Base-by-base conservation (phyloP, 1,140 invertebrate species). In the Chironomus tepperi region DNA sequence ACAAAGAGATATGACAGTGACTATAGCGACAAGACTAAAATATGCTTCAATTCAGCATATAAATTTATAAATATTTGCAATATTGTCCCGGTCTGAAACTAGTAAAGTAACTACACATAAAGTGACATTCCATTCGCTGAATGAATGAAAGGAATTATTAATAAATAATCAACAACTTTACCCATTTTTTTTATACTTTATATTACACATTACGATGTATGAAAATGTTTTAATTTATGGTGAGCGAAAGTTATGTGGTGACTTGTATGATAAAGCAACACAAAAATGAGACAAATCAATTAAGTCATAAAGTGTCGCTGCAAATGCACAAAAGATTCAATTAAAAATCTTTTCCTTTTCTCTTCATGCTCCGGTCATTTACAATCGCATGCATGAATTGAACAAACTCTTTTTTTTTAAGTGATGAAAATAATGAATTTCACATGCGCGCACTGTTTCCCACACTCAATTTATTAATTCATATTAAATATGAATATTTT, bases 231-330 rank as follows among this genome's bases (percentile, higher is more conserved):
- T 21, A 70, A 70, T 70, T 70, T 70, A 70, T 70, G 65, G 16
- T 70, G 65, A 57, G 47, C 47, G 3, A 57, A 57, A 57, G 47
- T 18, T 18, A 70, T 70, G 65, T 70, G 65, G 3, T 34, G 24
- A 34, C 24, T 34, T 5, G 24, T 34, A 34, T 34, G 24, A 34
- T 34, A 5, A 34, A 34, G n/a, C n/a, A n/a, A n/a, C n/a, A n/a
- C n/a, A n/a, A 34, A 34, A 34, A 34, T 34, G 24, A 70, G 65
- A 70, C 65, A 70, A 70, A 70, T 70, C 65, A 70, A 70, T 70
- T 70, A 70, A 70, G 65, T 57, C 47, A 70, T 70, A 70, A 70
- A 70, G 65, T 70, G 65, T 70, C 19, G 65, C 65, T 21, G 65
- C 19, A 70, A 70, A 70, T 70, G 65, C 65, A 70, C 6, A 70